Percentiles rank a stretch among this genome's conserved stretches.
Conservation (phyloP, 2,797 vertebrate genomes). For the Enteromius mattozi region DNA sequence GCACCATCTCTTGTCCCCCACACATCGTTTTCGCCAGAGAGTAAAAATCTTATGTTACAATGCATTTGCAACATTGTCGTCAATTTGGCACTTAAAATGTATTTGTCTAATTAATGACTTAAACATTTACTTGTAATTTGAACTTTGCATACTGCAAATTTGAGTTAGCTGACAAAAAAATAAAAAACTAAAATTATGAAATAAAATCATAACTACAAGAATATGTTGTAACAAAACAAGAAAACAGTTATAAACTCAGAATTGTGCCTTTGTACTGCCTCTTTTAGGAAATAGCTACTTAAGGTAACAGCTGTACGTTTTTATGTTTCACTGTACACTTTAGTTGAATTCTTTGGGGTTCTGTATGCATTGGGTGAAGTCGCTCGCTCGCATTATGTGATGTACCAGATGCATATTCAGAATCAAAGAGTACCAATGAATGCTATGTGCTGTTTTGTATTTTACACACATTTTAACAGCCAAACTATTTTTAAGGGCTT, state of each 20-base stretch:
- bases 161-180: not conserved
- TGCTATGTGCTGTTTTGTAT: constrained; percentile 28
- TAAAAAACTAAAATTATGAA: not conserved
- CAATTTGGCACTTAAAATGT: not conserved
- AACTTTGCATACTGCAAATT: not conserved
- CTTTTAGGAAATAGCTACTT: not conserved
- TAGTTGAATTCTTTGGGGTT: not conserved
- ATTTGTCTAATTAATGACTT: not conserved
- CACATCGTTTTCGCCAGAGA: not conserved
- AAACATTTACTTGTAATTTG: not conserved
- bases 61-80: not conserved
- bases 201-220: not conserved
- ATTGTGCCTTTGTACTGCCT: not conserved
- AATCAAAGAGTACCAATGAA: constrained; percentile 16
- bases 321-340: not conserved
- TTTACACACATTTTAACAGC: constrained; percentile 48
- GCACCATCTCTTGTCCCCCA: constrained; percentile 4
- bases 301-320: not conserved
- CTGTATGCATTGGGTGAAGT: constrained; percentile 6
- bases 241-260: not conserved
- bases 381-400: not conserved
- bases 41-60: not conserved
- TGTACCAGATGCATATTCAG: constrained; percentile 43
- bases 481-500: constrained; percentile 62
- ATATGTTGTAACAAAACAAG: not conserved